Evolutionary conservation across 2,888 invertebrate species (phyloP).

Genomic region (Macrosoma leucophasiata): DNA sequence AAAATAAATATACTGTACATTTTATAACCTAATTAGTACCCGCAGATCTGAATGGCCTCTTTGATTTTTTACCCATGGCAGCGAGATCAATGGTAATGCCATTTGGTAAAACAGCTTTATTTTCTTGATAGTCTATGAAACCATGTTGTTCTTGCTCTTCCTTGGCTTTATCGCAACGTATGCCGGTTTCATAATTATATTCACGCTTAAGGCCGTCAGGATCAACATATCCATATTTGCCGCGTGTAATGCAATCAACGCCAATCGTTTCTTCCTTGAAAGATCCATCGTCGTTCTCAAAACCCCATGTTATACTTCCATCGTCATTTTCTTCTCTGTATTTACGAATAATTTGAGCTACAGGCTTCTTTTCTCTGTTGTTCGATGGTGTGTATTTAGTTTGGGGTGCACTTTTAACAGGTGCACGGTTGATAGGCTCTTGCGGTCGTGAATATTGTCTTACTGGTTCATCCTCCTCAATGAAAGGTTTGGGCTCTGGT

Average conservation of each 20-base stretch:
- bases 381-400: constrained; percentile 59
- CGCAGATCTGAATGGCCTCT: constrained; percentile 77
- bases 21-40: constrained; percentile 60
- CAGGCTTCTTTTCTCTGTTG: constrained; percentile 78
- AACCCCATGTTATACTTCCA: constrained; percentile 91
- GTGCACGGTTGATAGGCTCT: constrained; percentile 50
- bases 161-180: constrained; percentile 78
- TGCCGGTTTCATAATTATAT: constrained; percentile 89
- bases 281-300: constrained; percentile 90
- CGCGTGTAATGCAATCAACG: constrained; percentile 83
- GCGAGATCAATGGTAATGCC: constrained; percentile 83
- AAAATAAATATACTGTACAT: constrained; percentile 61
- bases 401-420: constrained; percentile 50
- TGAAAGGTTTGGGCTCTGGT: constrained; percentile 62
- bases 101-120: constrained; percentile 82
- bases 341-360: constrained; percentile 81
- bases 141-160: constrained; percentile 76
- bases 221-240: constrained; percentile 89
- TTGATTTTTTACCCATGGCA: constrained; percentile 82
- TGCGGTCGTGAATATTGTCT: constrained; percentile 66
- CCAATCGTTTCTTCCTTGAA: constrained; percentile 91
- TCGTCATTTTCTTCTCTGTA: constrained; percentile 87
- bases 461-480: constrained; percentile 63
- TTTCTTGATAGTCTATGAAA: constrained; percentile 84
- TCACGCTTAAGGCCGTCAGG: constrained; percentile 88